phyloP scores from a whole-genome alignment of 2,797 vertebrate species.

The Oceanodroma leucorhoa region DNA sequence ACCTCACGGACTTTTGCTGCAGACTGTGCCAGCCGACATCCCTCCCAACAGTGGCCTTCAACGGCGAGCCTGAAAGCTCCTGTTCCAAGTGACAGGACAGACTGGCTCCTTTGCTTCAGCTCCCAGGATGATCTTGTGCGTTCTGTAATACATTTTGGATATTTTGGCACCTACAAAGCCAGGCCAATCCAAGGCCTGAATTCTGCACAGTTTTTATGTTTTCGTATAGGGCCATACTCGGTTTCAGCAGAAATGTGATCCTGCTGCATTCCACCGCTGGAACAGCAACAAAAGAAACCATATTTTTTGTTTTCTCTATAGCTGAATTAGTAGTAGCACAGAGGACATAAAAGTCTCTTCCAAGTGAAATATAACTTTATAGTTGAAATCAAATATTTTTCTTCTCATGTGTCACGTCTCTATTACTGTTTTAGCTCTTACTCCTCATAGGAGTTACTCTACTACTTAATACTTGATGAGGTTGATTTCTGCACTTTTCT shows the following conservation, averaged over 20 bases:
- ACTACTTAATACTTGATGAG: not conserved
- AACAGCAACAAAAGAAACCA: not conserved
- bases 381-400: not conserved
- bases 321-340: not conserved
- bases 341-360: not conserved
- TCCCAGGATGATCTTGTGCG: rapidly evolving
- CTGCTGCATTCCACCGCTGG: not conserved
- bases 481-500: not conserved
- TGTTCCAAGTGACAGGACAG: not conserved
- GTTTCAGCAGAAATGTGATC: conserved; percentile 1
- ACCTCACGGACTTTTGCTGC: rapidly evolving
- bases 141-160: not conserved
- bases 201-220: not conserved
- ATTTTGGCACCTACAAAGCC: not conserved
- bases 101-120: not conserved
- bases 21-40: rapidly evolving
- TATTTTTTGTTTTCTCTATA: not conserved
- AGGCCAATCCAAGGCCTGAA: not conserved
- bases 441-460: not conserved
- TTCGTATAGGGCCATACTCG: not conserved
- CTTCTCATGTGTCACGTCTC: not conserved
- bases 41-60: not conserved
- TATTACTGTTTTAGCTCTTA: not conserved
- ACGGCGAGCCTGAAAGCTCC: rapidly evolving
- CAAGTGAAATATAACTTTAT: not conserved